phyloP scores from a whole-genome alignment of 2,113 vertebrate genomes.

The Coturnix japonica region DNA sequence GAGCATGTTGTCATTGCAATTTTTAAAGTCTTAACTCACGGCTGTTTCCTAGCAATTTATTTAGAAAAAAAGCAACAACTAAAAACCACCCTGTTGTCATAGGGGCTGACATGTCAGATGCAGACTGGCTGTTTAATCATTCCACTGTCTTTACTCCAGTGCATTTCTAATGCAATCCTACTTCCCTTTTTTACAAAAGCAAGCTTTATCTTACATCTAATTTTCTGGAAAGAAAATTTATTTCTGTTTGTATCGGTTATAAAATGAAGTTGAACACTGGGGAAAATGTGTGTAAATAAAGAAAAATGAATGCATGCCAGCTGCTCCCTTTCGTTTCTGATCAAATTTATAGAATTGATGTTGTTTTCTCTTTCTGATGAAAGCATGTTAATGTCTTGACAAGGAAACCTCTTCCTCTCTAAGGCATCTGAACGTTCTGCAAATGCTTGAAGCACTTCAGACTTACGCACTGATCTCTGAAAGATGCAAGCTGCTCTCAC shows the following conservation, averaged over 20 bases:
- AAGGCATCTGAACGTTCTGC: background rate
- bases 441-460: background rate
- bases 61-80: slow-evolving; percentile 16
- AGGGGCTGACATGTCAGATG: background rate
- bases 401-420: background rate
- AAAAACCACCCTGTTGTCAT: background rate
- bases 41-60: slow-evolving; percentile 29
- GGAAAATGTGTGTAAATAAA: slow-evolving; percentile 50
- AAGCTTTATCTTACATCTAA: slow-evolving; percentile 55
- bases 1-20: background rate
- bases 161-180: slow-evolving; percentile 28
- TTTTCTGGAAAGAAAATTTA: slow-evolving; percentile 54
- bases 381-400: slow-evolving; percentile 32
- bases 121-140: slow-evolving; percentile 27
- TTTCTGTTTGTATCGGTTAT: slow-evolving; percentile 35
- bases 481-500: background rate
- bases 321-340: slow-evolving; percentile 58
- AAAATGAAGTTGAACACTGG: slow-evolving; percentile 53
- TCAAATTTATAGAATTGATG: slow-evolving; percentile 42
- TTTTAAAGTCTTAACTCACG: slow-evolving; percentile 15
- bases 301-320: slow-evolving; percentile 55
- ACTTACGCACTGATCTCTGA: background rate
- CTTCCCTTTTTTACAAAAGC: slow-evolving; percentile 38
- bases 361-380: slow-evolving; percentile 40
- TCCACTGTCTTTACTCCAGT: background rate